phyloP scores from a whole-genome alignment of 2,797 vertebrate species.

The Erpetoichthys calabaricus region DNA sequence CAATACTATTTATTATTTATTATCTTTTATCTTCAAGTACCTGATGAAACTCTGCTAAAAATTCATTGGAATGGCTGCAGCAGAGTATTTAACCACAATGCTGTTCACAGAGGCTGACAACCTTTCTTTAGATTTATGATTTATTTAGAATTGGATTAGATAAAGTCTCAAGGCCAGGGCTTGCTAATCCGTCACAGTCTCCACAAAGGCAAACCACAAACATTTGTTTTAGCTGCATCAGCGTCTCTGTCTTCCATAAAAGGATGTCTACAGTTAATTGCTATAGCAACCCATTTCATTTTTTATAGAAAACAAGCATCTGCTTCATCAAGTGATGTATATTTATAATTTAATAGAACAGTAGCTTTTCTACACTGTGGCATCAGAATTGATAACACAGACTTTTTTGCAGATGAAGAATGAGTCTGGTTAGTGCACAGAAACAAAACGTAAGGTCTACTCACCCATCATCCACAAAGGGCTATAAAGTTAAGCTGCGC shows the following conservation, averaged over 20 bases:
- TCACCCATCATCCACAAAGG: neutral
- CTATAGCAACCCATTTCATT: slow-evolving; percentile 32
- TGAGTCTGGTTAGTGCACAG: slow-evolving; percentile 3
- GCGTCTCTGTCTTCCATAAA: slow-evolving; percentile 33
- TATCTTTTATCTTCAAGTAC: too few species aligned
- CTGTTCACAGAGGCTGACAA: slow-evolving; percentile 16
- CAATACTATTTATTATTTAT: too few species aligned
- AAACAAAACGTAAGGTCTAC: neutral
- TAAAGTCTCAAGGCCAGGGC: slow-evolving; percentile 39
- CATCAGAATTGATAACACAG: slow-evolving; percentile 1
- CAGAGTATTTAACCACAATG: neutral
- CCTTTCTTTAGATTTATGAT: slow-evolving; percentile 43
- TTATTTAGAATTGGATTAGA: slow-evolving; percentile 51
- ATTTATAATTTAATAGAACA: slow-evolving; percentile 47
- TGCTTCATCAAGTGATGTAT: slow-evolving; percentile 39
- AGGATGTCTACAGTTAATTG: slow-evolving; percentile 37
- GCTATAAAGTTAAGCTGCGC: neutral
- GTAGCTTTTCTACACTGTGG: slow-evolving; percentile 11
- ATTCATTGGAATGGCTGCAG: neutral
- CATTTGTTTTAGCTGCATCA: slow-evolving; percentile 53
- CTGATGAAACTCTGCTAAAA: neutral
- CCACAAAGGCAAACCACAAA: slow-evolving; percentile 34
- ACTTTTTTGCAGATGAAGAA: neutral
- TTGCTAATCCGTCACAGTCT: slow-evolving; percentile 46
- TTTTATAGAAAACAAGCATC: slow-evolving; percentile 20